Percentiles rank a stretch among this genome's conserved stretches.
These are phyloP conservation scores for Misgurnus anguillicaudatus DNA, from an alignment of 2,113 vertebrate species.

Conservation along the genomic window DNA sequence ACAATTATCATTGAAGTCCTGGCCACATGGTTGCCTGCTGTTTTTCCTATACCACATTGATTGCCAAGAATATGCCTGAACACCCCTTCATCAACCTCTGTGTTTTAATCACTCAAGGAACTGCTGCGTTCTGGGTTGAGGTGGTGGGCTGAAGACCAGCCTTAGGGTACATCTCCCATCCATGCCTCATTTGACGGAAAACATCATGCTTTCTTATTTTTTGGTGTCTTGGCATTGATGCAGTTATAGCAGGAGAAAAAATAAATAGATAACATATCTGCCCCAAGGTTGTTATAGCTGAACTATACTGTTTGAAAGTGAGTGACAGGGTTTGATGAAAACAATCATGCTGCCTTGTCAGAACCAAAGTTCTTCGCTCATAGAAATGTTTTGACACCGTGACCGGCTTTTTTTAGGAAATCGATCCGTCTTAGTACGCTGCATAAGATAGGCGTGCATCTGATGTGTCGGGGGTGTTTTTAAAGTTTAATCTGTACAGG, in stretches of 20 bases:
- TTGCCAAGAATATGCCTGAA: conserved; percentile 16
- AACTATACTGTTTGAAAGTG: conserved; percentile 57
- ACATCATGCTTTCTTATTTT: conserved; percentile 39
- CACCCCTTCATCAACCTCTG: conserved; percentile 7
- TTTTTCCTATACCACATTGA: conserved; percentile 14
- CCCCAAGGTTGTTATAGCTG: conserved; percentile 64
- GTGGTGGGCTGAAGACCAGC: conserved; percentile 51
- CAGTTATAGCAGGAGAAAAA: conserved; percentile 33
- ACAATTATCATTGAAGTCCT: conserved; percentile 38
- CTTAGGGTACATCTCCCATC: conserved; percentile 51
- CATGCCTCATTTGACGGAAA: conserved; percentile 51
- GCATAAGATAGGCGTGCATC: conserved; percentile 18
- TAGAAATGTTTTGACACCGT: not conserved
- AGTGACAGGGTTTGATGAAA: conserved; percentile 61
- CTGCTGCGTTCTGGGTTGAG: conserved; percentile 51
- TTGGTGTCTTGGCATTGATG: conserved; percentile 44
- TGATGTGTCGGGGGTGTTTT: conserved; percentile 6
- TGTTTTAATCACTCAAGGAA: conserved; percentile 59
- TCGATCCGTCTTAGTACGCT: conserved; percentile 45
- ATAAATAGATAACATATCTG: conserved; percentile 62
- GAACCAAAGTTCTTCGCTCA: not conserved
- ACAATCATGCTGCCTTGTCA: conserved; percentile 57
- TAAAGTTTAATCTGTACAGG: conserved; percentile 22
- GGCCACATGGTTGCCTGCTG: conserved; percentile 21
- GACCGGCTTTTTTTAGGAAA: conserved; percentile 27